These are phyloP conservation scores for Spinus pinus DNA, from an alignment of 2,797 vertebrate species.

Conservation along the genomic window DNA sequence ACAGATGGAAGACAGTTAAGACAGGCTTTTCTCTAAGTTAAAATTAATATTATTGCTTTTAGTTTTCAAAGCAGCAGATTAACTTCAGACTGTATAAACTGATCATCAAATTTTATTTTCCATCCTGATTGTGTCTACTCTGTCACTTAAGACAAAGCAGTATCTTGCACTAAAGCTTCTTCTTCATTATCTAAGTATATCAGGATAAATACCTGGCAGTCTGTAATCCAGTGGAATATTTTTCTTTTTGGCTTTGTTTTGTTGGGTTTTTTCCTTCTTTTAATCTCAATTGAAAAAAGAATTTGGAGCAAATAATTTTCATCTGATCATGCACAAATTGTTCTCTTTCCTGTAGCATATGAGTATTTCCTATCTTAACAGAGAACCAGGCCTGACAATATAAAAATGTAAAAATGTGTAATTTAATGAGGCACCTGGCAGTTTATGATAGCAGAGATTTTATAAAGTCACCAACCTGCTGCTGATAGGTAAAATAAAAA, in stretches of 20 bases:
- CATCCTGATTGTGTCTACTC: not conserved
- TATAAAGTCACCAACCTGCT: not conserved
- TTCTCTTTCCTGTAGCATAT: not conserved
- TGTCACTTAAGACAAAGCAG: not conserved
- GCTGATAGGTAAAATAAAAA: not conserved
- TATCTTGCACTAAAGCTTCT: not conserved
- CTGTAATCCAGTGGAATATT: not conserved
- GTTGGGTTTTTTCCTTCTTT: not conserved
- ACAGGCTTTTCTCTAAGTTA: not conserved
- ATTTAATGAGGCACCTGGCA: not conserved
- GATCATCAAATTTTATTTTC: not conserved
- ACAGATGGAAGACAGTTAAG: not conserved
- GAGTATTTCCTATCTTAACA: not conserved
- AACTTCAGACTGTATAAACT: not conserved
- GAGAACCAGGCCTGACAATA: not conserved
- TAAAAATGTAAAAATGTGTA: not conserved
- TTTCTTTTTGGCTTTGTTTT: not conserved
- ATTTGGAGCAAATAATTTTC: not conserved
- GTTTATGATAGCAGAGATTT: not conserved
- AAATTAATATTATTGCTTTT: not conserved
- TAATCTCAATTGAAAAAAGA: not conserved
- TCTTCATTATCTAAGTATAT: not conserved
- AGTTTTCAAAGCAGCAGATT: not conserved
- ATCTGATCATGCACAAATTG: not conserved
- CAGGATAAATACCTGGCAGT: not conserved